phyloP scores from a whole-genome alignment of 2,888 invertebrate species.

The Stictocephala bisonia region DNA sequence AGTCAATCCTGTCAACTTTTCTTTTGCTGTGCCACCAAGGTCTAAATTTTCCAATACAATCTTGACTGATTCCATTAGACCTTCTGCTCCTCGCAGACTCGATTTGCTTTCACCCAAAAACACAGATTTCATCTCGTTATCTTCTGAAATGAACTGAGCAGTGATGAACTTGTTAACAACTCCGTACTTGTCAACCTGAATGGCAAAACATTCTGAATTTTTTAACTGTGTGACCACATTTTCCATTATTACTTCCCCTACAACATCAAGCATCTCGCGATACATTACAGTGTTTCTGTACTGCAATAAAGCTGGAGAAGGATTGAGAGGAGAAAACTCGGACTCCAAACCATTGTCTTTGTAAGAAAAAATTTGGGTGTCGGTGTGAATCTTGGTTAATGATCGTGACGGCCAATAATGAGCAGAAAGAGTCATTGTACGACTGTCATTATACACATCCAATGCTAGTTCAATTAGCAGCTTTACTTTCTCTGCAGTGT shows the following conservation, averaged over 20 bases:
- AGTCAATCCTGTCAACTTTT: constrained; percentile 46
- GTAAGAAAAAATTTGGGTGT: constrained; percentile 44
- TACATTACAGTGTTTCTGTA: constrained; percentile 37
- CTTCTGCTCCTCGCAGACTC: constrained; percentile 27
- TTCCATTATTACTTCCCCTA: constrained; percentile 14
- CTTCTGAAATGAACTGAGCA: constrained; percentile 33
- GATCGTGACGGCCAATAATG: constrained; percentile 48
- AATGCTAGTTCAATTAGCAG: constrained; percentile 44
- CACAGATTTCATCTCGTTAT: constrained; percentile 33
- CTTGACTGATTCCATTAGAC: constrained; percentile 44
- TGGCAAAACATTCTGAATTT: constrained; percentile 43
- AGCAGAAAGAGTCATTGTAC: constrained; percentile 41
- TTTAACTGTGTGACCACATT: constrained; percentile 13
- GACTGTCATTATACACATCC: constrained; percentile 45
- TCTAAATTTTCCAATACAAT: constrained; percentile 36
- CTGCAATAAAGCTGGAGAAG: constrained; percentile 18
- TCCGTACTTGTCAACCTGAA: constrained; percentile 45
- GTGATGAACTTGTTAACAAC: constrained; percentile 45
- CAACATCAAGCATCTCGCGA: too few relatives aligned
- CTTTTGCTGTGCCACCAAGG: constrained; percentile 35
- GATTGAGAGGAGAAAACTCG: constrained; percentile 34
- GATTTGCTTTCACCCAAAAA: constrained; percentile 44
- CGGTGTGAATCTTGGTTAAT: constrained; percentile 45
- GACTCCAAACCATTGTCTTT: constrained; percentile 36
- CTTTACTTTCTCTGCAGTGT: constrained; percentile 44